Percentiles rank a stretch among this genome's conserved stretches.
Evolutionary conservation across 64 coral and sea anemone genomes (phyloP).

Genomic region (Montipora efflorescens): DNA sequence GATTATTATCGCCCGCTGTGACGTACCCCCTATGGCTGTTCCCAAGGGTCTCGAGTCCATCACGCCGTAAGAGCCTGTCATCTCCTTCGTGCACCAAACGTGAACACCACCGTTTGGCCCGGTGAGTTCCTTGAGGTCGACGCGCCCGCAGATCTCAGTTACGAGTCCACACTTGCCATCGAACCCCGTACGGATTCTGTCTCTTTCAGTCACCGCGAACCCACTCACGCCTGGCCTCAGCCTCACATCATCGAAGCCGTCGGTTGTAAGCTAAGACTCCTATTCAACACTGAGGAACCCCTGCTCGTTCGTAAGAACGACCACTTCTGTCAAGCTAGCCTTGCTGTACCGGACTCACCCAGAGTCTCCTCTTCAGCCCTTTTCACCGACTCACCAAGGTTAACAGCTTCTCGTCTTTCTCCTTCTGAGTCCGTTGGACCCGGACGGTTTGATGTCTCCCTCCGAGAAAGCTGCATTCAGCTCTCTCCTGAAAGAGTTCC

Average conservation of each 20-base stretch:
- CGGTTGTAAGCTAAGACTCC: constrained; percentile 45
- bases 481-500: constrained; percentile 14
- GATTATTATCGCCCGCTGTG: no score
- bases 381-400: neutral
- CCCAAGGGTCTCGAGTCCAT: no score
- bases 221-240: constrained; percentile 45
- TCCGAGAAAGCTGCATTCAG: neutral
- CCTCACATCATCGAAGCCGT: constrained; percentile 48
- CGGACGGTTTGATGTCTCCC: neutral
- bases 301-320: constrained; percentile 20
- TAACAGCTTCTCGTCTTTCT: neutral
- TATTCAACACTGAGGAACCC: constrained; percentile 30
- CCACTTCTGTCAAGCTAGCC: constrained; percentile 57
- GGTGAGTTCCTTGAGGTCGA: constrained; percentile 59
- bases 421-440: constrained; percentile 17
- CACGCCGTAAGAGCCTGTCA: neutral
- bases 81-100: constrained; percentile 19
- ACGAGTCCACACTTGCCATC: constrained; percentile 40
- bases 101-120: constrained; percentile 51
- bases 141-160: constrained; percentile 27
- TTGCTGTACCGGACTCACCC: neutral
- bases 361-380: neutral
- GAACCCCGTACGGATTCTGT: constrained; percentile 28
- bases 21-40: no score
- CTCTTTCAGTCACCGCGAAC: constrained; percentile 27